A percentile compares a stretch with the other conserved stretches of the same genome.
phyloP scores from a whole-genome alignment of 2,888 invertebrate species.

The Napeogenes inachia region DNA sequence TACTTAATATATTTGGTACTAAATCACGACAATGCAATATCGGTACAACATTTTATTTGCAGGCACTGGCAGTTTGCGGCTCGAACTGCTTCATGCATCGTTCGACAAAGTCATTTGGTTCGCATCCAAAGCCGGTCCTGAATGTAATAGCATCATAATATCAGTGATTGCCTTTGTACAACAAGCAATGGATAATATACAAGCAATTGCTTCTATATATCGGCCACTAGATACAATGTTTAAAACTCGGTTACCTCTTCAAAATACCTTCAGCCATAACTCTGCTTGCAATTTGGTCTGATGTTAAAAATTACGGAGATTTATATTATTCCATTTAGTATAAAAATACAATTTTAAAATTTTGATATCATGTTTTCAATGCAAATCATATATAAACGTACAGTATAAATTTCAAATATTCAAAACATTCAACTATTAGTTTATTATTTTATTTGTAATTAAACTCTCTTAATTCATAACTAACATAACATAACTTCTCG shows the following conservation, averaged over 20 bases:
- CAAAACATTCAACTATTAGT: no score
- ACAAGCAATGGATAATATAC: slow-evolving; percentile 29
- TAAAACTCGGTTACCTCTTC: slow-evolving; percentile 19
- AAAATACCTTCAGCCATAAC: slow-evolving; percentile 15
- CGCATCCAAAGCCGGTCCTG: slow-evolving; percentile 33
- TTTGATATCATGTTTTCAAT: no score
- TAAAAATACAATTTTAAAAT: no score
- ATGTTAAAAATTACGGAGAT: no score
- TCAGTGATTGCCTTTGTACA: slow-evolving; percentile 27
- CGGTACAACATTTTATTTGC: slow-evolving; percentile 24
- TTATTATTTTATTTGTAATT: no score
- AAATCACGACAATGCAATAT: slow-evolving; percentile 11
- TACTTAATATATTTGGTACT: not conserved
- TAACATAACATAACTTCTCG: no score
- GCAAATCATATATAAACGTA: no score
- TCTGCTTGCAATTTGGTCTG: slow-evolving; percentile 16
- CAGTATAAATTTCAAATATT: no score
- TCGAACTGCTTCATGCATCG: slow-evolving; percentile 27
- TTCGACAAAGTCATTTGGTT: slow-evolving; percentile 35
- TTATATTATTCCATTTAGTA: no score
- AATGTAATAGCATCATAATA: slow-evolving; percentile 32
- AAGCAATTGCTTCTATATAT: slow-evolving; percentile 23
- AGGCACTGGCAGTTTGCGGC: slow-evolving; percentile 29
- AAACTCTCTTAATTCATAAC: no score
- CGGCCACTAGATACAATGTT: slow-evolving; percentile 16